These are phyloP conservation scores for Palythoa heliodiscus DNA, from an alignment of 92 coral and sea anemone genomes.

Conservation along the genomic window DNA sequence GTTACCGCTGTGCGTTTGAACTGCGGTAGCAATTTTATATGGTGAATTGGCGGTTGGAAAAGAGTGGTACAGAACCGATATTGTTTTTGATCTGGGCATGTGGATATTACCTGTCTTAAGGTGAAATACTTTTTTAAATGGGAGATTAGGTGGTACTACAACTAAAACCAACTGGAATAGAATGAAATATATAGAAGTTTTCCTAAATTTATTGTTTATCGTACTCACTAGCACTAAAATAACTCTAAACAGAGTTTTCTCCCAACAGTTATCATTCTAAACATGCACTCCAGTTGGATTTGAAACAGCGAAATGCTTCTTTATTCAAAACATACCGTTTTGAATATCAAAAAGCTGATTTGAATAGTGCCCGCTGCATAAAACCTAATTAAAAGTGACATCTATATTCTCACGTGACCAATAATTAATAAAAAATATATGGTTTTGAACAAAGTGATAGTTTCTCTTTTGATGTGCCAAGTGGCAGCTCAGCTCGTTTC, in stretches of 20 bases:
- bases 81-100: slow-evolving; percentile 12
- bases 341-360: background rate
- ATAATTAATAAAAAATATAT: background rate
- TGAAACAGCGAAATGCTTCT: background rate
- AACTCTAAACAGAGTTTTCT: background rate
- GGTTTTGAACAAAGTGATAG: background rate
- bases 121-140: background rate
- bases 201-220: background rate
- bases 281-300: slow-evolving; percentile 24
- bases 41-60: background rate
- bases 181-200: background rate
- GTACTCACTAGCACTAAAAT: background rate
- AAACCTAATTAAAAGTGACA: background rate
- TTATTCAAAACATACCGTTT: background rate
- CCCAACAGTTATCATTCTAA: background rate
- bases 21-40: background rate
- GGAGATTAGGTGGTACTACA: background rate
- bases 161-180: slow-evolving; percentile 13
- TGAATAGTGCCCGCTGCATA: slow-evolving; percentile 1
- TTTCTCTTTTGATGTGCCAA: background rate
- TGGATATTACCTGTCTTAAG: background rate
- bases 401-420: slow-evolving; percentile 36
- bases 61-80: background rate
- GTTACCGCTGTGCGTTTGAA: background rate
- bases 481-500: background rate